Evolutionary conservation across 2,888 invertebrate genomes (phyloP).

Genomic region (Nezara viridula): DNA sequence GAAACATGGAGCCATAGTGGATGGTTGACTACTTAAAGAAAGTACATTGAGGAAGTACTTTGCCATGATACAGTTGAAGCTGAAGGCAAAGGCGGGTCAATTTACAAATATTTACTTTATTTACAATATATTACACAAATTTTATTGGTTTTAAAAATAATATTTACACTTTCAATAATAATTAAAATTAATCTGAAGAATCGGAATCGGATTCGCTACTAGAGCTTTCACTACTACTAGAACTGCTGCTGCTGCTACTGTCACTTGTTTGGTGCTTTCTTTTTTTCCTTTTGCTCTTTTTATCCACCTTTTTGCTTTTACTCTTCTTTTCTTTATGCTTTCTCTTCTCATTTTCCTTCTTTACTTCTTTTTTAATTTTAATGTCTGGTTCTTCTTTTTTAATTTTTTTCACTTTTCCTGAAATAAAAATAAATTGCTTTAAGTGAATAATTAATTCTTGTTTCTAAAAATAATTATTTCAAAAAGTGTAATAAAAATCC

Average conservation of each 20-base stretch:
- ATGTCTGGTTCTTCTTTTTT: constrained; percentile 16
- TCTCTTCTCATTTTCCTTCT: constrained; percentile 4
- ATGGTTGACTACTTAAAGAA: no score
- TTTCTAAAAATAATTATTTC: no score
- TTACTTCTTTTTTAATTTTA: constrained; percentile 46
- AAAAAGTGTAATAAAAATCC: no score
- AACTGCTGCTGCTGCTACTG: not conserved
- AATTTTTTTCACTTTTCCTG: not conserved
- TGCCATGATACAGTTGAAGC: no score
- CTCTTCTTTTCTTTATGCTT: constrained; percentile 40
- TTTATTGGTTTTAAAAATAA: not conserved
- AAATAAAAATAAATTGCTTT: not conserved
- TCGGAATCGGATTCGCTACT: constrained; percentile 39
- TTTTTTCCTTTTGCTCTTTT: constrained; percentile 49
- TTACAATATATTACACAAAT: not conserved
- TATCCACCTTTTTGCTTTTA: not conserved
- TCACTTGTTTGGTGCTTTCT: constrained; percentile 21
- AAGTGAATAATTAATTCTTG: not conserved
- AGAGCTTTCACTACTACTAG: constrained; percentile 18
- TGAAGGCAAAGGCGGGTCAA: no score
- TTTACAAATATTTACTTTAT: no score
- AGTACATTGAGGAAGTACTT: no score
- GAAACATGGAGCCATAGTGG: no score
- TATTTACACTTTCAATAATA: constrained; percentile 12
- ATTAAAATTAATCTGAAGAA: not conserved